Evolutionary conservation across 2,888 invertebrate genomes (phyloP), one percentile per base, ranked within the genome.

Genomic region (Aphrophora alni): DNA sequence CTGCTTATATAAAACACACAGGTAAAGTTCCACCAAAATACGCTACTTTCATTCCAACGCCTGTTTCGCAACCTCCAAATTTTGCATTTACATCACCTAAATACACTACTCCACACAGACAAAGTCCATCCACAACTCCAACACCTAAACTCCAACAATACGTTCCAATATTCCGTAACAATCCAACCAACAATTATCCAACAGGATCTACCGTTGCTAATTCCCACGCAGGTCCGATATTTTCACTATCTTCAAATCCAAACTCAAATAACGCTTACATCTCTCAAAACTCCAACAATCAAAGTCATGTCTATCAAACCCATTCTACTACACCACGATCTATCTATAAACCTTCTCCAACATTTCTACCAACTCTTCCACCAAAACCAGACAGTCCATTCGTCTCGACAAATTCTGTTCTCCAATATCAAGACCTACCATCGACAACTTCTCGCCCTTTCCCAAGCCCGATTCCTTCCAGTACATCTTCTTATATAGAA

Each of bases 381-480:
- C 68, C 82, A 3, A 38, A 28, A 24, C 70, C 72, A 17, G 77
- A 68, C 25, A 75, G 77, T 38, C 80, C 44, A 27, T 79, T 78
- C n/a, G 76, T 70, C 71, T 78, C 78, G 59, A 84, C 81, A 59
- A 78, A 76, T 70, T 80, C 82, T 27, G 77, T 77, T 44, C 76
- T 75, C 24, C 71, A 59, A 8, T 59, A 21, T 21, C 59, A 59
- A 51, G 28, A 70, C 51, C 88, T 10, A 87, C 86, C 3, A 84
- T 86, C 2, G 81, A 84, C 28, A 86, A 87, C 86, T 83, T 88
- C 87, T 82, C 88, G 86, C 83, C 86, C 70, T 78, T 87, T 78
- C 82, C 85, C 84, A 81, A 84, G 77, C 77, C 84, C 84, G 73
- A 83, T 59, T 88, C 90, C 0, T 89, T 80, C 72, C 28, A 77